Conservation (phyloP, 2,797 vertebrate genomes). For the Rhinella marina region DNA sequence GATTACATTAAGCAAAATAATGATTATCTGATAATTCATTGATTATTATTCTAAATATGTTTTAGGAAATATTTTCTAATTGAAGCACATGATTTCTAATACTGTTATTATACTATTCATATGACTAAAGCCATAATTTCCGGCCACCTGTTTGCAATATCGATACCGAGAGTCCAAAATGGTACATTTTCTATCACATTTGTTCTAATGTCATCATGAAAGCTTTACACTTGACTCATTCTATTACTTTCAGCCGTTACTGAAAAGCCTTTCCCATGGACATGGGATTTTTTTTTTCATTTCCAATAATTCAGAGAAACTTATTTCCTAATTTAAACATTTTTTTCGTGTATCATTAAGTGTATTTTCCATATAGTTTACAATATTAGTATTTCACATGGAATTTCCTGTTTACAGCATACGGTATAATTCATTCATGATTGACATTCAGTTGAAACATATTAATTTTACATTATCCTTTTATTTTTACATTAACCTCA, state of each 20-base stretch:
- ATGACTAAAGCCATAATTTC: not conserved
- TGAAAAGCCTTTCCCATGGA: constrained; percentile 9
- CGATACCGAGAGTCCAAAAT: not conserved
- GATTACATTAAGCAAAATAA: not conserved
- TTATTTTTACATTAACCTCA: no score
- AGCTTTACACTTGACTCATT: constrained; percentile 27
- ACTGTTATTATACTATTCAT: not conserved
- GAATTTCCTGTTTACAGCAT: no score
- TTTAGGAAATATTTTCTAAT: no score
- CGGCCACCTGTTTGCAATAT: constrained; percentile 37
- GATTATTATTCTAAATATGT: not conserved
- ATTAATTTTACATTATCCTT: no score
- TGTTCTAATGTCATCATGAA: constrained; percentile 22
- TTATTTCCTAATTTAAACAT: not conserved
- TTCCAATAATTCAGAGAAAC: constrained; percentile 34
- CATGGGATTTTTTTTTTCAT: constrained; percentile 12
- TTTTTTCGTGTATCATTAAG: not conserved
- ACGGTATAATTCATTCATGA: no score
- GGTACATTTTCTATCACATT: not conserved
- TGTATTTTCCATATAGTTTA: not conserved
- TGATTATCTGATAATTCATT: no score
- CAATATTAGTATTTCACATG: no score
- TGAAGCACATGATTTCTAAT: not conserved
- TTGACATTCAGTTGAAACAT: no score
- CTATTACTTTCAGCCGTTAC: constrained; percentile 20